Evolutionary conservation across 2,797 vertebrate genomes (phyloP).

Genomic region (Peromyscus attwateri): DNA sequence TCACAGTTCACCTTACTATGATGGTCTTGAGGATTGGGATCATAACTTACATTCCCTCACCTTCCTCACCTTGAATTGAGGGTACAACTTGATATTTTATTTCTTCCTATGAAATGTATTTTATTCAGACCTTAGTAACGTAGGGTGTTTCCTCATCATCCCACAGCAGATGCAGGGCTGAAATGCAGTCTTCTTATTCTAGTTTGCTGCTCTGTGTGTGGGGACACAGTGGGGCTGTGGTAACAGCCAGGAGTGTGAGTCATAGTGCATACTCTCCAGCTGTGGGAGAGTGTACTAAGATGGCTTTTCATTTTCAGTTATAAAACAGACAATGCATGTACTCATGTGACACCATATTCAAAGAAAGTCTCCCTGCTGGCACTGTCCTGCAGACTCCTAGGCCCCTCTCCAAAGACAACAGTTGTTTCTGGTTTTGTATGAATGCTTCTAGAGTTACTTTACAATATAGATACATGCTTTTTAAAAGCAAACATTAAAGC

Average conservation of each 20-base stretch:
- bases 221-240: neutral
- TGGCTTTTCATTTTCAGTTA: slow-evolving; percentile 8
- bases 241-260: neutral
- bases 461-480: neutral
- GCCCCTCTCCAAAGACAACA: neutral
- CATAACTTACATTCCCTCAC: neutral
- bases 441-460: slow-evolving; percentile 6
- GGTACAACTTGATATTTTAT: neutral
- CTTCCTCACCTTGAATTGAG: neutral
- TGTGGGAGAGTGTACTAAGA: neutral
- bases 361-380: neutral
- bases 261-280: neutral
- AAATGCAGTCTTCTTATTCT: neutral
- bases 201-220: neutral
- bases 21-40: neutral
- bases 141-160: neutral
- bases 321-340: neutral
- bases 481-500: slow-evolving; percentile 34
- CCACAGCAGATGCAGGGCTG: neutral
- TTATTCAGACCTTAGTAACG: neutral
- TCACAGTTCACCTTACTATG: neutral
- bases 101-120: neutral
- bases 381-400: neutral
- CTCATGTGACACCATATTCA: neutral
- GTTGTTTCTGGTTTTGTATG: neutral